Evolutionary conservation across 1,140 invertebrate genomes (phyloP), one percentile per base, ranked within the genome.

Genomic region (Capitella teleta): DNA sequence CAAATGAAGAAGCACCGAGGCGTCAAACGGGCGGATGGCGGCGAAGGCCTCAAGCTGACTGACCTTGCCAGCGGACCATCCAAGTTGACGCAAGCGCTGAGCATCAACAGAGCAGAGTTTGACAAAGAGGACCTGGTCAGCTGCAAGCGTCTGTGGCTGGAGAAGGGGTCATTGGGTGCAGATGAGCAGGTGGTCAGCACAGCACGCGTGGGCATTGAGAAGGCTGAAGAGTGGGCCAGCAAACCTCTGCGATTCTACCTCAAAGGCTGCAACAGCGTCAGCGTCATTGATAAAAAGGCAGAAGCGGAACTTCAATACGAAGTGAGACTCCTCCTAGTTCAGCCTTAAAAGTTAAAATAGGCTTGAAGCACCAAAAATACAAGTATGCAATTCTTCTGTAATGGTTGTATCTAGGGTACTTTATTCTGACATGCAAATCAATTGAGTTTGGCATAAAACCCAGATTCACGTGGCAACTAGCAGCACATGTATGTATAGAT

Each of bases 1-100:
- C 37, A 59, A 16, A 86, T 86, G 82, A 53, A 62, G 43, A 50
- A 65, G 25, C 60, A 74, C 34, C 62, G 78, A 52, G 60, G 61
- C 24, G 59, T 63, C 55, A 53, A 67, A 57, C 47, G 45, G 23
- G 48, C 21, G 37, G 53, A 40, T 5, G 25, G 14, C 10, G 34
- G 42, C 18, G 60, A 67, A 28, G 49, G 51, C 14, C 62, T 79
- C 10, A 79, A 79, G 60, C 34, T 54, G 2, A 72, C 78, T 44
- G 76, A 84, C 53, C 62, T 87, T 5, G 81, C 82, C 40, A 86
- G 84, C 70, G 85, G 85, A 0, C 85, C 85, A 2, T 80, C 83
- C 5, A 87, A 87, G 68, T 60, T 87, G 14, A 86, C 84, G 57
- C 80, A 83, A 45, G 77, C 82, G 21, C 72, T 85, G 46, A 61